These are phyloP conservation scores for Saxidomus purpurata DNA, from an alignment of 1,140 invertebrate species.

Conservation along the genomic window DNA sequence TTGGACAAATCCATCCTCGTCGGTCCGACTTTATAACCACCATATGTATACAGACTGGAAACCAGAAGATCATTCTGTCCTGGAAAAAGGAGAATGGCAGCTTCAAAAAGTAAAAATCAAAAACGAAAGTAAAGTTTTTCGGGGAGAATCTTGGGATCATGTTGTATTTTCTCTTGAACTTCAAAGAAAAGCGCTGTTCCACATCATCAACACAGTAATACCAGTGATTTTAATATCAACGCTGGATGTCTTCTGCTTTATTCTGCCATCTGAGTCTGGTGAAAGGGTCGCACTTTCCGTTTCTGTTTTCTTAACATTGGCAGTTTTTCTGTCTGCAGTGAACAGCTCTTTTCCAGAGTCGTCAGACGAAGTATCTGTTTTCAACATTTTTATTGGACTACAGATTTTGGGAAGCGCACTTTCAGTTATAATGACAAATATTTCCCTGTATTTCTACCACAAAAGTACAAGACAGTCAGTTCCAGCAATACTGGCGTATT, in stretches of 20 bases:
- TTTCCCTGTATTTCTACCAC: constrained; percentile 44
- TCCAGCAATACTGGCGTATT: background rate
- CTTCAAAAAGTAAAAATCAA: background rate
- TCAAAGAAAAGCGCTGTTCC: constrained; percentile 31
- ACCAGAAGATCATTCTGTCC: background rate
- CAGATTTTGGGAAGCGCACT: constrained; percentile 52
- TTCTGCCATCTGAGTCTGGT: constrained; percentile 63
- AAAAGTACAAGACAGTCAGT: background rate
- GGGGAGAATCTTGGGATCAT: background rate
- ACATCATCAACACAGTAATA: constrained; percentile 60
- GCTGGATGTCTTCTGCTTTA: constrained; percentile 59
- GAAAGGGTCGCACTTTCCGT: constrained; percentile 69
- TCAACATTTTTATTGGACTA: constrained; percentile 82
- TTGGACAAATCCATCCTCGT: constrained; percentile 92
- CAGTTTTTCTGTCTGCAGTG: constrained; percentile 65
- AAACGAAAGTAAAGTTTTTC: background rate
- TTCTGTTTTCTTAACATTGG: constrained; percentile 67
- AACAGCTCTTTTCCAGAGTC: constrained; percentile 60
- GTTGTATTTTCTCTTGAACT: constrained; percentile 42
- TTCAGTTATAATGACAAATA: constrained; percentile 31
- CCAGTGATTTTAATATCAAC: constrained; percentile 67
- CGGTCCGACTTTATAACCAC: constrained; percentile 1
- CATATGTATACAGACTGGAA: background rate
- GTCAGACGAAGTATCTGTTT: constrained; percentile 70
- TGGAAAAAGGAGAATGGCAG: constrained; percentile 52